A percentile compares a stretch with the other conserved stretches of the same genome.
These are phyloP conservation scores for Chrosomus eos DNA, from an alignment of 2,797 vertebrate genomes.

Conservation along the genomic window DNA sequence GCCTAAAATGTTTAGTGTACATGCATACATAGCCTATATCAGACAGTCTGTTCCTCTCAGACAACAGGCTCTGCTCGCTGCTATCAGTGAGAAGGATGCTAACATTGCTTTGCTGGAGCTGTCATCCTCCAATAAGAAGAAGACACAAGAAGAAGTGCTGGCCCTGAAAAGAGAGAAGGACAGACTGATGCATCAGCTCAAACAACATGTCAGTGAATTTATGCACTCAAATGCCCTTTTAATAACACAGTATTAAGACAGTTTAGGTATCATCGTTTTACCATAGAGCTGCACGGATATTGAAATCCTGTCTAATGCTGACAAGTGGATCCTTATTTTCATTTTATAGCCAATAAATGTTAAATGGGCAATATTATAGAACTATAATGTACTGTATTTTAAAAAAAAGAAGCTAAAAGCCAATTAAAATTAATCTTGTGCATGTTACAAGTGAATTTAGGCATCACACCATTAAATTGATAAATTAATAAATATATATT, in stretches of 20 bases:
- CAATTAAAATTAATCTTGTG: neutral
- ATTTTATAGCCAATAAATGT: neutral
- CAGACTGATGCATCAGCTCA: slow-evolving; percentile 96
- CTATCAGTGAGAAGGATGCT: slow-evolving; percentile 99
- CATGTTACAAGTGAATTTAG: neutral
- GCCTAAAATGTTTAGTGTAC: neutral
- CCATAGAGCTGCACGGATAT: neutral
- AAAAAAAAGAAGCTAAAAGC: too few species aligned
- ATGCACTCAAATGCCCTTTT: neutral
- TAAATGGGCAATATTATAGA: neutral
- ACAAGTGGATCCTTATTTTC: neutral
- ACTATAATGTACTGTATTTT: too few species aligned
- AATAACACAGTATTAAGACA: neutral
- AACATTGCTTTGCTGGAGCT: slow-evolving; percentile 98
- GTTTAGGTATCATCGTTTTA: neutral
- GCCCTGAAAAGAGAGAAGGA: slow-evolving; percentile 96
- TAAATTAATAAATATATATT: neutral
- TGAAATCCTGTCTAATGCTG: neutral
- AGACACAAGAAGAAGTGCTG: slow-evolving; percentile 97
- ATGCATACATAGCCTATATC: neutral
- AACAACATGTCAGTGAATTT: slow-evolving; percentile 88
- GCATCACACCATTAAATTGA: neutral
- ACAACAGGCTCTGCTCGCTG: slow-evolving; percentile 95
- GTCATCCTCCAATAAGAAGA: slow-evolving; percentile 98
- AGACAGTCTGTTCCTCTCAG: slow-evolving; percentile 72